phyloP scores from a whole-genome alignment of 53 echinoderm and acorn worm species.

The Echinometra lucunter region DNA sequence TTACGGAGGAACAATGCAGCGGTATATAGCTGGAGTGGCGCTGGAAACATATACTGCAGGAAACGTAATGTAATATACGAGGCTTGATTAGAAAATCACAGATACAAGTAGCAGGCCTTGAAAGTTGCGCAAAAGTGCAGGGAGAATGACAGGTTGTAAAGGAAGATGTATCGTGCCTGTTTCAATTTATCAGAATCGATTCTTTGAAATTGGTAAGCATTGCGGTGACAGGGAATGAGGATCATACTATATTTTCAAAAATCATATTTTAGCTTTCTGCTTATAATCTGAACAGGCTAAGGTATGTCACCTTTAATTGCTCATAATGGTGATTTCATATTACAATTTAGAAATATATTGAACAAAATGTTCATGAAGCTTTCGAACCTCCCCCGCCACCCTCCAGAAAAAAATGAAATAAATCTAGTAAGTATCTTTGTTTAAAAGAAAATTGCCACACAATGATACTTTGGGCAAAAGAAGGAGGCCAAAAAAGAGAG shows the following conservation, averaged over 20 bases:
- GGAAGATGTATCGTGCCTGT: neutral
- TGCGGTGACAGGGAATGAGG: neutral
- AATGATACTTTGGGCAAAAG: too few species aligned
- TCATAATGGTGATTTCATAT: neutral
- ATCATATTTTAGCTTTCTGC: neutral
- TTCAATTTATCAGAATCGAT: neutral
- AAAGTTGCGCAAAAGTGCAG: neutral
- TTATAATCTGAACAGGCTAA: neutral
- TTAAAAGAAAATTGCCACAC: too few species aligned
- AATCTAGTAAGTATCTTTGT: too few species aligned
- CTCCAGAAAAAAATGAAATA: too few species aligned
- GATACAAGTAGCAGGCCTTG: neutral
- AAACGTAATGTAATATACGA: conserved; percentile 4
- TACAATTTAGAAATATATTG: neutral
- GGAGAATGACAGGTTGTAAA: neutral
- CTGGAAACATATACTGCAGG: neutral
- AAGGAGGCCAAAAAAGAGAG: neutral
- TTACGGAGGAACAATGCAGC: neutral
- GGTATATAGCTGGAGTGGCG: neutral
- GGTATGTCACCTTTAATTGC: neutral
- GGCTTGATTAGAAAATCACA: conserved; percentile 33
- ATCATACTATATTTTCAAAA: neutral
- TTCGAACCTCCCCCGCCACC: too few species aligned
- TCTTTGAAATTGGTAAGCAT: neutral
- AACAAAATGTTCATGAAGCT: too few species aligned